Evolutionary conservation across 2,888 invertebrate species (phyloP).

Genomic region (Noctua comes): DNA sequence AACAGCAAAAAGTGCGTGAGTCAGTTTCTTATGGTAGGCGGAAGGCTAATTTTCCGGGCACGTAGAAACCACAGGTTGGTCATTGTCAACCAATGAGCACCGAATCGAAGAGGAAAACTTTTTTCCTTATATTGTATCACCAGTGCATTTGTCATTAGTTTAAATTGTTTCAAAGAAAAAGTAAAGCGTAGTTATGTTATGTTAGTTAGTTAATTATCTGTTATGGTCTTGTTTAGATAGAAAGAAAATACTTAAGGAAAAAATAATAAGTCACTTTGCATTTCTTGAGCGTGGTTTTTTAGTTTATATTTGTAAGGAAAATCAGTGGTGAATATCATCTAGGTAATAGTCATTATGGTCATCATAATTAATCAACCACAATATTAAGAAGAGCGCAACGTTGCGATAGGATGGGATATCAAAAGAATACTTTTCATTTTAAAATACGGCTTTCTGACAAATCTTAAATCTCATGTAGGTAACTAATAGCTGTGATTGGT

Average conservation of each 20-base stretch:
- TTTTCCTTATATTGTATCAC: constrained; percentile 47
- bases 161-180: constrained; percentile 15
- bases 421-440: background rate
- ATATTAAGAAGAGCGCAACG: background rate
- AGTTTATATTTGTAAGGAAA: background rate
- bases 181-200: background rate
- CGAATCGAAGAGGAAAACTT: constrained; percentile 52
- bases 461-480: background rate
- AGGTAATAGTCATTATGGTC: background rate
- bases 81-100: constrained; percentile 50
- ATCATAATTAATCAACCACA: background rate
- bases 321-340: background rate
- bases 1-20: constrained; percentile 26
- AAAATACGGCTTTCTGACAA: background rate
- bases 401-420: background rate
- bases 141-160: constrained; percentile 21
- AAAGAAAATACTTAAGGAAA: constrained; percentile 8
- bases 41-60: constrained; percentile 56
- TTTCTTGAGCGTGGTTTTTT: background rate
- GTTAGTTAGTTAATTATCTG: too few relatives aligned
- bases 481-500: background rate
- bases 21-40: constrained; percentile 39
- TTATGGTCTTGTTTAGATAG: background rate
- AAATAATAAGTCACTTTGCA: background rate
- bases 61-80: constrained; percentile 46